Evolutionary conservation across 2,888 invertebrate species (phyloP), one percentile per base, ranked within the genome.

Genomic region (Brenthis hecate): DNA sequence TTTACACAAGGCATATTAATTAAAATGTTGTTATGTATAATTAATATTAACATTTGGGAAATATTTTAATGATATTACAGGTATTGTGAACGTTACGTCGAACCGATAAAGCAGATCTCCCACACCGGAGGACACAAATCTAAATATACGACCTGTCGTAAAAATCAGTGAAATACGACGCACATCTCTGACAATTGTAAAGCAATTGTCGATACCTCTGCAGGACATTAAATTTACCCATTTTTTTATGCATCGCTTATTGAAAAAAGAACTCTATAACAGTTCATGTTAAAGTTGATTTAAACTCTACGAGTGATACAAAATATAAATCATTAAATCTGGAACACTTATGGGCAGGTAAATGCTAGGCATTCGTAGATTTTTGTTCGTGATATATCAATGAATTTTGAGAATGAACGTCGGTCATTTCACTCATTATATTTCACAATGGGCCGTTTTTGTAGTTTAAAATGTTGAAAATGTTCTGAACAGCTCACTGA

Each of bases 321-420:
- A 57, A 65, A 57, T 72, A 74, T 76, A 76, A 76, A 75, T 76
- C 75, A 74, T 73, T 75, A 73, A 73, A 74, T 66, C 68, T 68
- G 70, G 68, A 66, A 72, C 70, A 72, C 68, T 70, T 65, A 68
- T 63, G 66, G 64, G 76, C 84, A 85, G 84, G 84, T 85, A 83
- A 76, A 73, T 72, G 73, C 72, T 69, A 72, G 80, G 77, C 79
- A 62, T 77, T 80, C 80, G 79, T 81, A 85, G 80, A 62, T 85
- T 76, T 76, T 80, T 79, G 79, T 81, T 76, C 85, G 85, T 86
- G 85, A 83, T 85, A 83, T 83, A 87, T 90, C 89, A 91, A 91
- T 91, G 86, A 81, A 80, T 82, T 85, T 85, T 67, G 76, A 78
- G 84, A 85, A 84, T 87, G 83, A 85, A 74, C 70, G 65, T 74